These are phyloP conservation scores for Cladopsammia gracilis DNA, from an alignment of 64 coral and sea anemone species.

Conservation along the genomic window DNA sequence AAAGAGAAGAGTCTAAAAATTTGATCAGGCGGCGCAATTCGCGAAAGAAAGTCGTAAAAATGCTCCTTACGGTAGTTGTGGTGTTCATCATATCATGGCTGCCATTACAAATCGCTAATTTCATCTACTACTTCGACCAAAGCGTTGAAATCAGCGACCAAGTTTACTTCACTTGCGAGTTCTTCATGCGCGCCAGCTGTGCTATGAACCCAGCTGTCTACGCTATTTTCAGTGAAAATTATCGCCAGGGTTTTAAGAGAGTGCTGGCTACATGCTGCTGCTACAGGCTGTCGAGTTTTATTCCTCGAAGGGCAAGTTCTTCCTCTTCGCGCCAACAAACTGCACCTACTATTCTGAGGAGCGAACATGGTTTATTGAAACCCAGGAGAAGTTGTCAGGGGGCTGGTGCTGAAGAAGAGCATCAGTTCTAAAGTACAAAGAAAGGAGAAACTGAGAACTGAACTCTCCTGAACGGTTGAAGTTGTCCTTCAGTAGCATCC, in stretches of 20 bases:
- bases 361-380: not conserved
- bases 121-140: conserved; percentile 20
- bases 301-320: not conserved
- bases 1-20: conserved; percentile 19
- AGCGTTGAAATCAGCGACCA: not conserved
- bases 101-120: conserved; percentile 37
- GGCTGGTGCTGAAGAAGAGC: not conserved
- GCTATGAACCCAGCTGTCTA: conserved; percentile 63
- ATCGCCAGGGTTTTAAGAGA: conserved; percentile 67
- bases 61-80: conserved; percentile 63
- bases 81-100: conserved; percentile 66
- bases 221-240: conserved; percentile 70
- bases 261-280: conserved; percentile 32
- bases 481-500: no score
- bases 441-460: not conserved
- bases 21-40: conserved; percentile 24
- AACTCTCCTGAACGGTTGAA: no score
- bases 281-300: not conserved
- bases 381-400: not conserved
- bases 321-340: conserved; percentile 37
- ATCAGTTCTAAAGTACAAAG: not conserved
- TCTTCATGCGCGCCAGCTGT: conserved; percentile 64
- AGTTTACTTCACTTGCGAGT: conserved; percentile 52
- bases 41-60: conserved; percentile 69
- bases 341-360: not conserved